Evolutionary conservation across 2,797 vertebrate genomes (phyloP).

Genomic region (Neomorphus geoffroyi): DNA sequence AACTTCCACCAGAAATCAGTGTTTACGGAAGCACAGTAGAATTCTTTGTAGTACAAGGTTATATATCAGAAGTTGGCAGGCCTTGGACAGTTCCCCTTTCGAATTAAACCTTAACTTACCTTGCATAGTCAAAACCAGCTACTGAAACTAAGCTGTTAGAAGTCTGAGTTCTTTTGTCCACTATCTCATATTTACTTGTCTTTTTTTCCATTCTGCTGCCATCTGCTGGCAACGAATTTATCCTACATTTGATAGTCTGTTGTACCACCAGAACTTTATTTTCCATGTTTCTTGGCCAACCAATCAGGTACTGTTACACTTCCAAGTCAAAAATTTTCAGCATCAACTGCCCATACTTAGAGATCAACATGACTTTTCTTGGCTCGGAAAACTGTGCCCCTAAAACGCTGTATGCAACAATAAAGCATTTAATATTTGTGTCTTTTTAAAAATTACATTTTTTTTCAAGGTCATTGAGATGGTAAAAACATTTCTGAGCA

Average conservation of each 20-base stretch:
- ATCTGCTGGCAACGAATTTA: slow-evolving; percentile 62
- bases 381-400: not conserved
- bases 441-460: not conserved
- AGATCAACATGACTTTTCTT: not conserved
- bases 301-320: not conserved
- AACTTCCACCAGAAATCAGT: not conserved
- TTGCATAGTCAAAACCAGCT: slow-evolving; percentile 39
- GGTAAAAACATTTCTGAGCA: not conserved
- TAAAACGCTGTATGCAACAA: not conserved
- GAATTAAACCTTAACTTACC: slow-evolving; percentile 45
- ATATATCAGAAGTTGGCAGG: not conserved
- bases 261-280: not conserved
- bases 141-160: slow-evolving; percentile 22
- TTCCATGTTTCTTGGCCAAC: slow-evolving; percentile 14
- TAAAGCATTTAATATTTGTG: not conserved
- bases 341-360: not conserved
- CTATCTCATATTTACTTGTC: not conserved
- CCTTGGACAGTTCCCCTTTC: not conserved
- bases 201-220: slow-evolving; percentile 66
- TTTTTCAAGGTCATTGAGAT: not conserved
- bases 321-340: slow-evolving; percentile 39
- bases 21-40: not conserved
- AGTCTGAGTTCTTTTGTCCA: slow-evolving; percentile 50
- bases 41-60: not conserved
- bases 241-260: not conserved